Conservation (phyloP, 2,888 invertebrate species). For the Operophtera brumata region DNA sequence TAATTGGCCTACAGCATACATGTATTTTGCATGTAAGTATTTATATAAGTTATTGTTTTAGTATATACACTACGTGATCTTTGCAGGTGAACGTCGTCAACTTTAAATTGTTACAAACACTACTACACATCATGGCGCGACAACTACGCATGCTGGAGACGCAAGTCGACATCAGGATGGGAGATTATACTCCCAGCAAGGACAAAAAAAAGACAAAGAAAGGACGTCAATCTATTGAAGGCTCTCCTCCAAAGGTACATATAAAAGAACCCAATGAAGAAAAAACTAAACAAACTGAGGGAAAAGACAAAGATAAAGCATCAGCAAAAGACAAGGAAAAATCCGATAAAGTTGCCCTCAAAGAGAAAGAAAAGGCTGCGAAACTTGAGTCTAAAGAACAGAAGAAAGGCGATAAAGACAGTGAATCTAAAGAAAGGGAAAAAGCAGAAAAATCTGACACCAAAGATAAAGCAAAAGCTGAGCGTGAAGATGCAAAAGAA, state of each 20-base stretch:
- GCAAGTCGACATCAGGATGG: slow-evolving; percentile 52
- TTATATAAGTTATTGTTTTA: no score
- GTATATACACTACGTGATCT: background rate
- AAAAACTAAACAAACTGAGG: background rate
- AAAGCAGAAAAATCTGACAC: background rate
- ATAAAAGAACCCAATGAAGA: slow-evolving; percentile 9
- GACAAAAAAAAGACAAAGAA: slow-evolving; percentile 18
- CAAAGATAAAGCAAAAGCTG: slow-evolving; percentile 20
- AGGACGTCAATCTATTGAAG: slow-evolving; percentile 12
- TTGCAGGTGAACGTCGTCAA: slow-evolving; percentile 55
- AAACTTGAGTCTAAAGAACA: slow-evolving; percentile 14
- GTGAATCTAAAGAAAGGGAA: background rate
- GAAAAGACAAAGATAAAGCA: slow-evolving; percentile 5
- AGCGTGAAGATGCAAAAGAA: background rate
- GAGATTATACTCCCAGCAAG: slow-evolving; percentile 16
- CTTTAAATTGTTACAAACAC: slow-evolving; percentile 58
- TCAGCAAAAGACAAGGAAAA: slow-evolving; percentile 17
- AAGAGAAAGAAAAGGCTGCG: slow-evolving; percentile 20
- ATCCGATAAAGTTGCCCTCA: slow-evolving; percentile 2
- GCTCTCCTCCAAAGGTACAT: background rate
- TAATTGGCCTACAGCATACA: no score
- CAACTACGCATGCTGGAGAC: slow-evolving; percentile 63
- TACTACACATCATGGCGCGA: slow-evolving; percentile 61
- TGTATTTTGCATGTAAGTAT: no score
- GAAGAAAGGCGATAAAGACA: slow-evolving; percentile 21